phyloP scores from a whole-genome alignment of 2,797 vertebrate species.

The Manis crassicaudata region DNA sequence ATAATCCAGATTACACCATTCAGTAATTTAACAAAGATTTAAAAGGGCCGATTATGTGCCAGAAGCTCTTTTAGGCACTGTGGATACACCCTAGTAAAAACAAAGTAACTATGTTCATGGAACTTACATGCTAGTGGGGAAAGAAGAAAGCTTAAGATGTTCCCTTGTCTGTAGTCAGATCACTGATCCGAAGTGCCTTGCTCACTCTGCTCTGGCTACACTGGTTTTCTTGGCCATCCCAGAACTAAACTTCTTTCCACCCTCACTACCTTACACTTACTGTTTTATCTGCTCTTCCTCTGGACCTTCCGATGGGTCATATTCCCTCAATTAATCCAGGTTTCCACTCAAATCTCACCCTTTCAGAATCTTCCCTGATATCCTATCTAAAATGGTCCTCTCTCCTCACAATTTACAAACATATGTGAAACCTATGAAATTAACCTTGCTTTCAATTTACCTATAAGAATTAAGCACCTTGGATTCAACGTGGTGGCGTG shows the following conservation, averaged over 20 bases:
- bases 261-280: neutral
- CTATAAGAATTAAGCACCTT: neutral
- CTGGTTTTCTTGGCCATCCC: neutral
- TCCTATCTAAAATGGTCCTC: neutral
- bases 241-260: neutral
- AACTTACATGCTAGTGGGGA: neutral
- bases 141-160: neutral
- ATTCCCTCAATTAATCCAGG: neutral
- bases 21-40: slow-evolving; percentile 20
- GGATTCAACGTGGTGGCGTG: too few species aligned
- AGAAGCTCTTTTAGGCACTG: neutral
- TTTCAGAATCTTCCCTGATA: neutral
- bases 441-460: neutral
- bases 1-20: neutral
- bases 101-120: neutral
- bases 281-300: neutral
- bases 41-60: neutral
- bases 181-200: neutral
- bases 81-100: neutral
- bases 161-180: neutral
- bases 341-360: neutral
- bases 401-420: neutral
- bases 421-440: neutral
- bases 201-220: neutral
- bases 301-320: neutral